Base-by-base conservation (phyloP, 2,113 vertebrate genomes). In the Puma concolor region DNA sequence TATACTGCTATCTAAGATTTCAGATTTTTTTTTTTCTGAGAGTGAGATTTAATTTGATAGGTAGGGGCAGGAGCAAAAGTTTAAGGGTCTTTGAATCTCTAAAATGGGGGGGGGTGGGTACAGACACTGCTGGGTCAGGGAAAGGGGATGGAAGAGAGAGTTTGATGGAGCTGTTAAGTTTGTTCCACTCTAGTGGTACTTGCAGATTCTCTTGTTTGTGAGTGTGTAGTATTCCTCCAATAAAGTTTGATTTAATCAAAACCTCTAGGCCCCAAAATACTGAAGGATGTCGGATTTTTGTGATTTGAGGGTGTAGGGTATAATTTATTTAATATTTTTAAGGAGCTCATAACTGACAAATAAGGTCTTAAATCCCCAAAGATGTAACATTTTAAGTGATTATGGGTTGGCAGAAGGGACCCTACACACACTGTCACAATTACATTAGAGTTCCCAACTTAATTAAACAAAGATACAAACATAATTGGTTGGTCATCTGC, bases 341-440 rank as follows among this genome's bases (percentile, higher is more conserved):
- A 87, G 33, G 41, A 21, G 9, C 27, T 95, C 23, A 84, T 41
- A 97, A 92, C 64, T 96, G 83, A 97, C 83, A 96, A 92, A 77
- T 36, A 95, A 82, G 27, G 38, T 86, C 13, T 33, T 63, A 90
- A 79, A 87, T 92, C 17, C 25, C 12, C n/a, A 50, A 88, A 88
- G 48, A 79, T 79, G 7, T 72, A 83, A 17, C 52, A 83, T 94
- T 86, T 95, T 86, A 95, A 97, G 89, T 94, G 21, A 31, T 60
- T 84, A 36, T 54, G 72, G 44, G 31, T 96, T 93, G 79, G 72
- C 63, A 93, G 15, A 83, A 95, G 60, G 94, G 72, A 87, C 25
- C 52, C 52, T 16, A 52, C 27, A 48, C 13, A 52, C 16, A 79
- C 7, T 21, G 29, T 82, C 52, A 19, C 16, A 81, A 52, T 83